These are phyloP conservation scores for Nettapus auritus DNA, from an alignment of 2,113 vertebrate species.

Conservation along the genomic window DNA sequence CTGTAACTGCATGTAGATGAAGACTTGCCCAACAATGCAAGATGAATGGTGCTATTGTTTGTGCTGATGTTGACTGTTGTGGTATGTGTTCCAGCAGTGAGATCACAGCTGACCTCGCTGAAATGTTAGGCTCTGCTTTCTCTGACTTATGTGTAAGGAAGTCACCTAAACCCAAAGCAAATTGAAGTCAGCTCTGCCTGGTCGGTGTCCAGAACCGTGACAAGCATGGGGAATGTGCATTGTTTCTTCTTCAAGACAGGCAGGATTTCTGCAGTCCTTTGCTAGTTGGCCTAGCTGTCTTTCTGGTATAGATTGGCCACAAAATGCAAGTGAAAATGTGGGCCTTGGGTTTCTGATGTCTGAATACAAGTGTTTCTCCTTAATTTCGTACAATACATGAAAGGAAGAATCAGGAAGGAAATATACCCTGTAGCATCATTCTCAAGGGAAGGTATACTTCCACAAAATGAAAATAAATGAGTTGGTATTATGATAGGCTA, in stretches of 20 bases:
- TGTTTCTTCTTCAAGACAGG: neutral
- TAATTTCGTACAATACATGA: constrained; percentile 28
- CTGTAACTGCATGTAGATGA: neutral
- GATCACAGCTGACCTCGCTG: neutral
- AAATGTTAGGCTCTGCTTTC: constrained; percentile 1
- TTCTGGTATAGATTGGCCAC: neutral
- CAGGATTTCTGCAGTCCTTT: neutral
- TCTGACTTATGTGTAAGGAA: neutral
- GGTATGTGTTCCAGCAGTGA: neutral
- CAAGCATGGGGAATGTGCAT: neutral
- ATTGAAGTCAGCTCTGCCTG: neutral
- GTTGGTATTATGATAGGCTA: constrained; percentile 48
- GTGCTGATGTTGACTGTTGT: neutral
- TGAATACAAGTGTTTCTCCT: constrained; percentile 14
- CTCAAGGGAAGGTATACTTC: constrained; percentile 32
- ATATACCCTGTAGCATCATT: neutral
- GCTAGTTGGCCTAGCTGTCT: neutral
- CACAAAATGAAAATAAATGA: constrained; percentile 68
- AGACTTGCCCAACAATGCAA: neutral
- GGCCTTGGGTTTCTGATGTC: neutral
- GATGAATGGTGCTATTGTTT: neutral
- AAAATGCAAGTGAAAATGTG: neutral
- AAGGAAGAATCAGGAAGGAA: constrained; percentile 45
- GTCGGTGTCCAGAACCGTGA: neutral
- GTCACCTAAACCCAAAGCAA: neutral